A percentile compares a stretch with the other conserved stretches of the same genome.
Conservation (phyloP, 1,140 invertebrate species). For the Neoseiulus cucumeris region DNA sequence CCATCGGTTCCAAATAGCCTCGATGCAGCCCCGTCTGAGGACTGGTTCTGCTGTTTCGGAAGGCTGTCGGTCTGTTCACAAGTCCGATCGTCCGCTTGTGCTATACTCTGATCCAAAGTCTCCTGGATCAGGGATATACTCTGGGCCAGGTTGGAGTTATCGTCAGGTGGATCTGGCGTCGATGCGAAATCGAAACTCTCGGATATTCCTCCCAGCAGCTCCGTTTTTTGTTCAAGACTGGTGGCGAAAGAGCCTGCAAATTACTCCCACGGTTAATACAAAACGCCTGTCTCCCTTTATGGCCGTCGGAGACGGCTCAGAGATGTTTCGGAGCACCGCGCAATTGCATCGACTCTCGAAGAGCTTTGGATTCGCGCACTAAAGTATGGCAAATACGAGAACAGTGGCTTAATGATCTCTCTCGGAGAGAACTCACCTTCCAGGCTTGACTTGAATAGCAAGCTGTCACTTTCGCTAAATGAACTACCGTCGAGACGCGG, state of each 20-base stretch:
- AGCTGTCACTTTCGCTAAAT: neutral
- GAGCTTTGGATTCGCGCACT: neutral
- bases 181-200: slow-evolving; percentile 9
- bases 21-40: too few species aligned
- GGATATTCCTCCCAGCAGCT: neutral
- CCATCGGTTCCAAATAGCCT: too few species aligned
- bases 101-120: slow-evolving; percentile 10
- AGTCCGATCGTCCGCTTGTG: neutral
- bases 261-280: too few species aligned
- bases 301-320: neutral
- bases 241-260: neutral
- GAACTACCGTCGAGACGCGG: neutral
- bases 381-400: neutral
- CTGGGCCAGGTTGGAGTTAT: neutral
- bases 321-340: neutral
- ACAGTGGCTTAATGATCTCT: neutral
- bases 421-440: neutral
- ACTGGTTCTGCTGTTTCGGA: too few species aligned
- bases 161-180: neutral
- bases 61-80: too few species aligned
- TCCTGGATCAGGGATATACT: slow-evolving; percentile 9
- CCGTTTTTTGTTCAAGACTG: neutral
- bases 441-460: neutral
- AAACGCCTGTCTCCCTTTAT: neutral
- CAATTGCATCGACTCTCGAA: neutral